These are phyloP conservation scores for Albula goreensis DNA, from an alignment of 2,113 vertebrate species.

Conservation along the genomic window DNA sequence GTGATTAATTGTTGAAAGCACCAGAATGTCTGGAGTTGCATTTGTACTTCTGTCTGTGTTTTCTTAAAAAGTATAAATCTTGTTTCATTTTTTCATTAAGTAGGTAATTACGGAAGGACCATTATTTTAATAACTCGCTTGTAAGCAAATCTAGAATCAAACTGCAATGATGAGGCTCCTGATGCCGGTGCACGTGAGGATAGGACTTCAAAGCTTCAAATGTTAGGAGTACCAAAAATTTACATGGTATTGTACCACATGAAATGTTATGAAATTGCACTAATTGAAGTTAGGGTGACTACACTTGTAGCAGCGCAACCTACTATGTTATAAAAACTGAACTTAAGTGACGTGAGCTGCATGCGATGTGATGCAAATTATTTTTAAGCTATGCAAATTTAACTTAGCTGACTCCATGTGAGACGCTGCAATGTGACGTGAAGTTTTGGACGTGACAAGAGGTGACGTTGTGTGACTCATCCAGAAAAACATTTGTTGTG, in stretches of 20 bases:
- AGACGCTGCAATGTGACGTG: background rate
- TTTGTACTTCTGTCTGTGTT: background rate
- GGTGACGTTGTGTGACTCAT: too few species aligned
- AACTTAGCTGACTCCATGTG: background rate
- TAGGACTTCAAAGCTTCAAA: too few species aligned
- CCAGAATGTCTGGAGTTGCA: background rate
- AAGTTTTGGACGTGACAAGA: too few species aligned
- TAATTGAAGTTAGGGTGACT: background rate
- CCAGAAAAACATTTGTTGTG: too few species aligned
- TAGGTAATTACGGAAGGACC: background rate
- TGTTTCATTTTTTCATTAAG: background rate
- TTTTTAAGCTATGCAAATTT: background rate
- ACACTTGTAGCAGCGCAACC: background rate
- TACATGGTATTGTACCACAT: background rate
- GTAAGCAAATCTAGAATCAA: background rate
- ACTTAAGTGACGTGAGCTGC: background rate
- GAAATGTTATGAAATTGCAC: background rate
- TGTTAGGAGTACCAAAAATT: too few species aligned
- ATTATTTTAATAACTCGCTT: background rate
- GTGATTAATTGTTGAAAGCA: background rate
- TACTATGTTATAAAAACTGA: background rate
- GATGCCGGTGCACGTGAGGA: too few species aligned
- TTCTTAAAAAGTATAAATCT: background rate
- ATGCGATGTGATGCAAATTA: background rate
- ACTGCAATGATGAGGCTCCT: background rate